Conservation (phyloP, 2,888 invertebrate genomes). For the Poecilobothrus nobilitatus region DNA sequence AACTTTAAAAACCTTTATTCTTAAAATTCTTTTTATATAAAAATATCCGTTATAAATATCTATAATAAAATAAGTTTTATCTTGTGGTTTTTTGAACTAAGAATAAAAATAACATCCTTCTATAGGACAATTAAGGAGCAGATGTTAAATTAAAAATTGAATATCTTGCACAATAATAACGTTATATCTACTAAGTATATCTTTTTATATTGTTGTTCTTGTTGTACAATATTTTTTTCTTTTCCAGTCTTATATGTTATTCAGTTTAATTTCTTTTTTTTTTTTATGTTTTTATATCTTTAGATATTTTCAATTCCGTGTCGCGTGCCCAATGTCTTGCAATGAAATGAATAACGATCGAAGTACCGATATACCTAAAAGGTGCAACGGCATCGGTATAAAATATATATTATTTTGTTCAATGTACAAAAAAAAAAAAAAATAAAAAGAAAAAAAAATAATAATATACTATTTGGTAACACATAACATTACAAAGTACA, state of each 20-base stretch:
- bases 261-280: background rate
- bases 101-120: background rate
- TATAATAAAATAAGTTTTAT: background rate
- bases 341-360: conserved; percentile 41
- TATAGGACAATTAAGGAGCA: background rate
- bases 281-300: background rate
- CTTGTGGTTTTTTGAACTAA: background rate
- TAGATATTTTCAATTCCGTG: conserved; percentile 39
- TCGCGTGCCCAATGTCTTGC: conserved; percentile 54
- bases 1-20: too few species aligned
- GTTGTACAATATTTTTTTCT: too few species aligned
- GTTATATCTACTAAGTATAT: too few species aligned
- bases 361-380: background rate
- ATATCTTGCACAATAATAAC: background rate
- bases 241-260: background rate
- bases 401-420: background rate
- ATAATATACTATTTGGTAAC: background rate
- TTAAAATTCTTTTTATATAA: background rate
- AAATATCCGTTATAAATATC: background rate
- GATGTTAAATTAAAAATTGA: background rate
- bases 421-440: too few species aligned
- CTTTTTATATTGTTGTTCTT: too few species aligned
- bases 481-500: too few species aligned
- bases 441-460: too few species aligned
- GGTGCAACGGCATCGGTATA: background rate